Conservation (phyloP, 2,888 invertebrate genomes). For the Mayetiola destructor region DNA sequence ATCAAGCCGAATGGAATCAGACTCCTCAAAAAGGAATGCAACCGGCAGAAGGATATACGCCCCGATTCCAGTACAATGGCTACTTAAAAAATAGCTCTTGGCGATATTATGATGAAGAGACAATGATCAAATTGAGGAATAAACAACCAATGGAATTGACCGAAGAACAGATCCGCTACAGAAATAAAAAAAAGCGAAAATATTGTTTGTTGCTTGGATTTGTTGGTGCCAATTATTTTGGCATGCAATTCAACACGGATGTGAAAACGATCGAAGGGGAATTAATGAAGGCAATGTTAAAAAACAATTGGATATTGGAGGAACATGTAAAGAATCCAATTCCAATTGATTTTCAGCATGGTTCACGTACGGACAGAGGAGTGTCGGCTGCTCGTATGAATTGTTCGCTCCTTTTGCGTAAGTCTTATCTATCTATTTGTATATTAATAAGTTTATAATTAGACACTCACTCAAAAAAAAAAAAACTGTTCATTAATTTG, state of each 20-base stretch:
- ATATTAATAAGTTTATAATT: constrained; percentile 10
- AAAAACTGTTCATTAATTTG: background rate
- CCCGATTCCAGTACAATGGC: background rate
- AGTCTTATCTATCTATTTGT: constrained; percentile 22
- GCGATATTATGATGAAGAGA: background rate
- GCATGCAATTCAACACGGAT: constrained; percentile 89
- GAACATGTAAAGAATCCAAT: constrained; percentile 72
- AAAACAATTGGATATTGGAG: constrained; percentile 64
- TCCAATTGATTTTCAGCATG: constrained; percentile 76
- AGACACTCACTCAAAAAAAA: background rate
- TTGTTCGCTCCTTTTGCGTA: constrained; percentile 81
- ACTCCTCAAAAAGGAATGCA: too few species aligned
- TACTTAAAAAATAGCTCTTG: background rate
- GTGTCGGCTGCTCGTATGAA: constrained; percentile 88
- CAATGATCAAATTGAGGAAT: too few species aligned
- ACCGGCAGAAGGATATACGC: background rate
- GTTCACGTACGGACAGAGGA: constrained; percentile 94
- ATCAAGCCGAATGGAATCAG: too few species aligned
- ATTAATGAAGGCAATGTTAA: constrained; percentile 63
- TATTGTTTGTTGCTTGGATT: constrained; percentile 78
- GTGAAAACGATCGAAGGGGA: constrained; percentile 87
- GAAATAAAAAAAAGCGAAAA: constrained; percentile 37
- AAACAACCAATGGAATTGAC: too few species aligned
- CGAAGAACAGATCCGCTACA: background rate
- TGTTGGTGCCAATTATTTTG: constrained; percentile 81